Evolutionary conservation across 2,888 invertebrate species (phyloP).

Genomic region (Philaethria dido): DNA sequence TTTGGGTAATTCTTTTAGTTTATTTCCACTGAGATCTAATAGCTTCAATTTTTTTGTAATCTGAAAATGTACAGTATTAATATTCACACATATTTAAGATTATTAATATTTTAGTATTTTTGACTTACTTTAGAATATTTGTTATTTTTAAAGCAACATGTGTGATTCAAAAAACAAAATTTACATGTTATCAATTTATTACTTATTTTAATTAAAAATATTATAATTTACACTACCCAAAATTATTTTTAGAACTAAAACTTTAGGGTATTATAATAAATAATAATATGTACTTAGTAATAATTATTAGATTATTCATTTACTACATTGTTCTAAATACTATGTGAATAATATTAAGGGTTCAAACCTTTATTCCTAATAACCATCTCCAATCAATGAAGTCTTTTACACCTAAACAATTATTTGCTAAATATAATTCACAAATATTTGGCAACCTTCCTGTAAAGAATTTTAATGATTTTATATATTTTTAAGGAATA

Average conservation of each 20-base stretch:
- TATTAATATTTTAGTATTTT: neutral
- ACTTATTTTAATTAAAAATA: too few relatives aligned
- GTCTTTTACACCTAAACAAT: constrained; percentile 82
- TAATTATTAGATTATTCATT: too few relatives aligned
- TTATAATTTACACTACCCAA: too few relatives aligned
- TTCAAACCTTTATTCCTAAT: constrained; percentile 69
- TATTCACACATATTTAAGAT: neutral
- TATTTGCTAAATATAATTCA: constrained; percentile 86
- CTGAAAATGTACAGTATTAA: constrained; percentile 54
- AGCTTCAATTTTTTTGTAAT: constrained; percentile 79
- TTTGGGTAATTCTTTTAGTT: constrained; percentile 81
- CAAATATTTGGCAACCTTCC: constrained; percentile 82
- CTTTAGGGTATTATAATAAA: too few relatives aligned
- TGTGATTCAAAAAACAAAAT: too few relatives aligned
- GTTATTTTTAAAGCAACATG: too few relatives aligned
- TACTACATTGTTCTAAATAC: too few relatives aligned
- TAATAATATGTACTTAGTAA: too few relatives aligned
- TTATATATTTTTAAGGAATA: neutral
- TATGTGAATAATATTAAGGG: neutral
- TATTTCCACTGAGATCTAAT: constrained; percentile 87
- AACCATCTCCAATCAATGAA: constrained; percentile 87
- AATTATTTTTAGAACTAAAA: too few relatives aligned
- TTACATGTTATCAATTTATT: too few relatives aligned
- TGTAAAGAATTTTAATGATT: constrained; percentile 50
- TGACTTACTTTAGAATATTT: too few relatives aligned